Base-by-base conservation (phyloP, 1,140 invertebrate species). In the Eulimnadia texana region DNA sequence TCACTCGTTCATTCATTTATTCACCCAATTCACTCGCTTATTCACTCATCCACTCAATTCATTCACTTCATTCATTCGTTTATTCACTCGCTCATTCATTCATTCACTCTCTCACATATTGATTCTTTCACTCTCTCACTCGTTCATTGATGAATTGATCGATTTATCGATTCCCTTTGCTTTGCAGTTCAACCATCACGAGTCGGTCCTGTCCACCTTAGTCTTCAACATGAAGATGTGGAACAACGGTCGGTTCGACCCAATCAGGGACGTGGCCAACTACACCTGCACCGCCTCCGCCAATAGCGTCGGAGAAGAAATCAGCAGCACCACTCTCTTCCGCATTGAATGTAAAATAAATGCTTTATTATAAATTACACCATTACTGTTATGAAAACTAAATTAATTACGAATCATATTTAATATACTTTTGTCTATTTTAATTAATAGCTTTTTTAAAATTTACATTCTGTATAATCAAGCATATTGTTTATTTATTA, bases 161-260 rank as follows among this genome's bases (percentile, higher is more conserved):
- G n/a, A n/a, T n/a, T n/a, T n/a, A n/a, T n/a, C n/a, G n/a, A n/a
- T n/a, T n/a, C n/a, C n/a, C n/a, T n/a, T n/a, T n/a, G n/a, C n/a
- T n/a, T n/a, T n/a, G n/a, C 50, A 53, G 56, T 53, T 82, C 20
- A 90, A 88, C 67, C 86, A 92, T 69, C 92, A 93, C 68, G 84
- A 90, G 72, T 90, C 88, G 29, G 83, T 91, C 22, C 79, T 86
- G 60, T 91, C 88, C 6, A 88, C 82, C 51, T 75, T 94, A 68
- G 81, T 85, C 47, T 84, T 80, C 80, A 92, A 92, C 74, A 82
- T 93, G 78, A 79, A 81, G 1, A 81, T 82, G 42, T 91, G 89
- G 87, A 81, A 88, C 1, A 80, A 81, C 33, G 78, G 81, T 50
- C 80, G 83, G 65, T 77, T 94, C 50, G 84, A 90, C 66, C 80